A percentile compares a stretch with the other conserved stretches of the same genome.
phyloP scores from a whole-genome alignment of 1,140 invertebrate species.

The Drosophila littoralis region DNA sequence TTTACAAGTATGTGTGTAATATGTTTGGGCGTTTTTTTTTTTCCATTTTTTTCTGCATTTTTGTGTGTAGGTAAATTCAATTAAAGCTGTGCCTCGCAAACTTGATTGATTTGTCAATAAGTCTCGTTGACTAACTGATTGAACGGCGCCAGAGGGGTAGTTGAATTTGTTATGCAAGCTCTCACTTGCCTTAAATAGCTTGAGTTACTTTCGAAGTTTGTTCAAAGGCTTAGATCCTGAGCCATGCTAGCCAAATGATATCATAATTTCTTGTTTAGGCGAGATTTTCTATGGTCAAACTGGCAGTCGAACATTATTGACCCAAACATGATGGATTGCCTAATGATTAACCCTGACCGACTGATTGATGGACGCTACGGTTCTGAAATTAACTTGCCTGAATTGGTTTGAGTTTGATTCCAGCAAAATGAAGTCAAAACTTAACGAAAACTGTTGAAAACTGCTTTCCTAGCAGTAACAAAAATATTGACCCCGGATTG shows the following conservation, averaged over 20 bases:
- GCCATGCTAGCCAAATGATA: too few relatives aligned
- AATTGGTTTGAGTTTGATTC: neutral
- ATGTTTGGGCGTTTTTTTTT: neutral
- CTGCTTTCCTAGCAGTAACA: neutral
- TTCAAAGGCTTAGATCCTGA: neutral
- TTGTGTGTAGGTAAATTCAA: conserved; percentile 24
- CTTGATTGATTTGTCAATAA: conserved; percentile 53
- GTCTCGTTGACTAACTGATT: conserved; percentile 26
- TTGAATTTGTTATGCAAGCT: too few relatives aligned
- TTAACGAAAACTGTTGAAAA: neutral
- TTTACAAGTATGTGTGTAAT: neutral
- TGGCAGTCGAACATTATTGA: neutral
- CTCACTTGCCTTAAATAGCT: neutral
- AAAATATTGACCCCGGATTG: neutral
- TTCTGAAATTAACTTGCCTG: neutral
- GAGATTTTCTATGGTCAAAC: neutral
- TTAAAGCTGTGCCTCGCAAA: conserved; percentile 44
- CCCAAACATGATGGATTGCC: conserved; percentile 38
- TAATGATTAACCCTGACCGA: conserved; percentile 19
- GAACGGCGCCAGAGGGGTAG: neutral
- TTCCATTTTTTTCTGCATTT: neutral
- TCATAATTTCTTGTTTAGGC: neutral
- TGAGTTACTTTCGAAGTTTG: neutral
- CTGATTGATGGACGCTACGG: conserved; percentile 5
- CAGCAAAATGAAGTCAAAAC: neutral